phyloP scores from a whole-genome alignment of 2,113 vertebrate genomes.

The Melierax canorus region DNA sequence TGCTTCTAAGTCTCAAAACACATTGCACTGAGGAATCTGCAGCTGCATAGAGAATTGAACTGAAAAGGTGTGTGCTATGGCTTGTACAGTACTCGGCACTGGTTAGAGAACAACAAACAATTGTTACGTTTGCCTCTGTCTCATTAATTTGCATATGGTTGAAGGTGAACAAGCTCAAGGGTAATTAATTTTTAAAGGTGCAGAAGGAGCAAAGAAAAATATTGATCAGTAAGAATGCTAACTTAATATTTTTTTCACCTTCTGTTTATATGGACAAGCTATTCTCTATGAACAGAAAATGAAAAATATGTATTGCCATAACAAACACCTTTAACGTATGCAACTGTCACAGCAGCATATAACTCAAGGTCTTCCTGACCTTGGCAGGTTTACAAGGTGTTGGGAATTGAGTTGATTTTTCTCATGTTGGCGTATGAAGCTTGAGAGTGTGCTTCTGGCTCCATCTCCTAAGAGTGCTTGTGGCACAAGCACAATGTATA shows the following conservation, averaged over 20 bases:
- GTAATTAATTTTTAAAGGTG: background rate
- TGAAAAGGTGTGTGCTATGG: background rate
- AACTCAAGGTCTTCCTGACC: background rate
- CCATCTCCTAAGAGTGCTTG: background rate
- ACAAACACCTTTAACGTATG: background rate
- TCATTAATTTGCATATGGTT: background rate
- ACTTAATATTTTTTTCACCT: background rate
- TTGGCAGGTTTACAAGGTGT: background rate
- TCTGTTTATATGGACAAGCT: background rate
- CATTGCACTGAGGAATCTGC: background rate
- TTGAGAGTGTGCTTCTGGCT: background rate
- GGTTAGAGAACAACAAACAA: background rate
- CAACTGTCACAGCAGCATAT: background rate
- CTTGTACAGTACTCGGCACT: background rate
- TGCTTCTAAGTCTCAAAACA: background rate
- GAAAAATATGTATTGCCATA: background rate
- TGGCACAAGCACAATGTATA: fast-evolving
- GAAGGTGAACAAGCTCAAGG: background rate
- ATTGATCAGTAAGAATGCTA: background rate
- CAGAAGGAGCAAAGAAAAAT: background rate
- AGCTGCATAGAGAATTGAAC: background rate
- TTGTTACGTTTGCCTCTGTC: background rate
- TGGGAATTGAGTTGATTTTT: background rate
- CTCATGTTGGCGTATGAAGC: background rate
- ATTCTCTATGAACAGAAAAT: background rate